Conservation (phyloP, 2,797 vertebrate species). For the Erpetoichthys calabaricus region DNA sequence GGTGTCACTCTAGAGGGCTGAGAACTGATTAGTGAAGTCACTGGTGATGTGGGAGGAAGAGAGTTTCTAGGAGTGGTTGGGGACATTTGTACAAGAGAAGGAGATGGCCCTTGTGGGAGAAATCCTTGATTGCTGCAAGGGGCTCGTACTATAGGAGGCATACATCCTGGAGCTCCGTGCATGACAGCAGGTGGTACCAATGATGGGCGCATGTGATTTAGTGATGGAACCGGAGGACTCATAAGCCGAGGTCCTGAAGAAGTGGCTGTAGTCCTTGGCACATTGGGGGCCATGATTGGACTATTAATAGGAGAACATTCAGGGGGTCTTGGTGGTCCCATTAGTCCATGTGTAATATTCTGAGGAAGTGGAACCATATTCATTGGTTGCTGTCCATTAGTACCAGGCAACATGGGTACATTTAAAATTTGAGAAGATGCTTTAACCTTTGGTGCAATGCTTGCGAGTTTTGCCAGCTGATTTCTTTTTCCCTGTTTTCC, state of each 20-base stretch:
- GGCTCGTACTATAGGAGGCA: constrained; percentile 36
- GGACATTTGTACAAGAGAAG: constrained; percentile 56
- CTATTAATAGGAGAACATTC: constrained; percentile 5
- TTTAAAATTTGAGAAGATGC: constrained; percentile 31
- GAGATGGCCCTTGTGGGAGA: constrained; percentile 50
- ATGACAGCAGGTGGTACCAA: constrained; percentile 34
- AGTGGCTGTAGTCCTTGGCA: constrained; percentile 15
- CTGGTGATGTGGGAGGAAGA: constrained; percentile 46
- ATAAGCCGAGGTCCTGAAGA: constrained; percentile 1
- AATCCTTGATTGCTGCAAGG: constrained; percentile 42
- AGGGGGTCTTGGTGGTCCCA: constrained; percentile 14
- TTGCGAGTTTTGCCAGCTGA: constrained; percentile 31
- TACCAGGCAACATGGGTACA: constrained; percentile 23
- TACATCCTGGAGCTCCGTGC: constrained; percentile 33
- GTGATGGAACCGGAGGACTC: not conserved
- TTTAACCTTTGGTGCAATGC: constrained; percentile 52
- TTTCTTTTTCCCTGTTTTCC: constrained; percentile 28
- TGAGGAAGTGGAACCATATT: constrained; percentile 35
- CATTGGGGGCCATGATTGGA: constrained; percentile 6
- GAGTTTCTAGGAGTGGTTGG: constrained; percentile 59
- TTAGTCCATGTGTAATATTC: constrained; percentile 26
- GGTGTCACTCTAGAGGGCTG: constrained; percentile 28
- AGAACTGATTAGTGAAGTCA: constrained; percentile 37
- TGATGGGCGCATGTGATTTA: constrained; percentile 29
- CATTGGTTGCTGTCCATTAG: constrained; percentile 6